Evolutionary conservation across 2,888 invertebrate species (phyloP), one percentile per base, ranked within the genome.

Genomic region (Dioctria rufipes): DNA sequence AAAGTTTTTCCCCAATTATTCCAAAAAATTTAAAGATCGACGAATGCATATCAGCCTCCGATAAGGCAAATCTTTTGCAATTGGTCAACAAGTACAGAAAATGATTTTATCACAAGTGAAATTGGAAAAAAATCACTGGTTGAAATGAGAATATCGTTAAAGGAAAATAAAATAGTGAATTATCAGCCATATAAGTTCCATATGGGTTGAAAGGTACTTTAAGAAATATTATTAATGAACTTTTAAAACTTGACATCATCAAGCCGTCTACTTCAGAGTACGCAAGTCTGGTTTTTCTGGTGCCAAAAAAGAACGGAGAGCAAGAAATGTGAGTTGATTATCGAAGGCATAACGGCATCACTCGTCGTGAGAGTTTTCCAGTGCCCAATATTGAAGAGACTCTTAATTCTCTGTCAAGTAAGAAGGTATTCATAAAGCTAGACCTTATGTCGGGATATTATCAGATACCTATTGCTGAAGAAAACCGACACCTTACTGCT

Each of bases 261-360:
- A 83, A 84, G 0, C 85, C 85, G 80, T 86, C 86, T 43, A 83
- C 81, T 6, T 86, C 86, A 2, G 83, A 84, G 1, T 86, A 80
- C 65, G 84, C 86, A 0, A 87, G 87, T 51, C 86, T 86, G 4
- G 82, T 84, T 67, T 81, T 85, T 3, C 60, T 85, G 9, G 85
- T 85, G 0, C 85, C 85, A 51, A 86, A 80, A 85, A 85, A 25
- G 25, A 25, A 25, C 25, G 25, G 25, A 25, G 25, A 25, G 25
- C 25, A 25, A 25, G 2, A 2, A 25, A 25, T 25, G 25, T 25
- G 25, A 0, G 25, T 25, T 25, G 25, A 25, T 25, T 25, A 25
- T 85, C n/a, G 85, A 6, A 84, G 84, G n/a, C 79, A 85, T 0
- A 86, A 86, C 51, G 8, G 84, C 0, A 84, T 85, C 8, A 86